These are phyloP conservation scores for Cisticola juncidis DNA, from an alignment of 2,113 vertebrate species.

Conservation along the genomic window DNA sequence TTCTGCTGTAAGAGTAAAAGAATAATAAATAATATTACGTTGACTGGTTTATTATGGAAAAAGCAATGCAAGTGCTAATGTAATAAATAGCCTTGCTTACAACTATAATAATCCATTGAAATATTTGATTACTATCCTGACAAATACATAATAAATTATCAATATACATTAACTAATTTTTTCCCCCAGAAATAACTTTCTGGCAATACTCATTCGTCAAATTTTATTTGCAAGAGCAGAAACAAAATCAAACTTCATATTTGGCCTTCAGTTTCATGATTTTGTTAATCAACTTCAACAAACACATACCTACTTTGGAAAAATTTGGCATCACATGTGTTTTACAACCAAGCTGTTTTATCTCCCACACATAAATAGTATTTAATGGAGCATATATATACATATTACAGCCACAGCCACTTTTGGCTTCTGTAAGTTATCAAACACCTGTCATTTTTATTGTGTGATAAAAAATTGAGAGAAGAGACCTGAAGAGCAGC, in stretches of 20 bases:
- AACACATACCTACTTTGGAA: background rate
- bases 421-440: background rate
- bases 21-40: background rate
- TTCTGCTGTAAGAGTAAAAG: background rate
- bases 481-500: constrained; percentile 36
- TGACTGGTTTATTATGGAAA: background rate
- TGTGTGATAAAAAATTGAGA: background rate
- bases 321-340: background rate
- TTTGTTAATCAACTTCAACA: background rate
- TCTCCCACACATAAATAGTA: background rate
- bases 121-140: background rate
- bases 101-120: background rate
- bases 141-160: background rate
- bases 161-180: background rate
- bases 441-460: background rate
- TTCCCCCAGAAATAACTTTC: background rate
- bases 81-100: background rate
- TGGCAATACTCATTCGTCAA: background rate
- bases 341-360: background rate
- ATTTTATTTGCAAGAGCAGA: background rate
- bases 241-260: background rate
- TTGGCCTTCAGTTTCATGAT: background rate
- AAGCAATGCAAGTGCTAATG: background rate
- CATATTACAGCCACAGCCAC: background rate
- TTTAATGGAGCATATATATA: background rate